phyloP scores from a whole-genome alignment of 2,888 invertebrate genomes.

The Coelinius sp. region DNA sequence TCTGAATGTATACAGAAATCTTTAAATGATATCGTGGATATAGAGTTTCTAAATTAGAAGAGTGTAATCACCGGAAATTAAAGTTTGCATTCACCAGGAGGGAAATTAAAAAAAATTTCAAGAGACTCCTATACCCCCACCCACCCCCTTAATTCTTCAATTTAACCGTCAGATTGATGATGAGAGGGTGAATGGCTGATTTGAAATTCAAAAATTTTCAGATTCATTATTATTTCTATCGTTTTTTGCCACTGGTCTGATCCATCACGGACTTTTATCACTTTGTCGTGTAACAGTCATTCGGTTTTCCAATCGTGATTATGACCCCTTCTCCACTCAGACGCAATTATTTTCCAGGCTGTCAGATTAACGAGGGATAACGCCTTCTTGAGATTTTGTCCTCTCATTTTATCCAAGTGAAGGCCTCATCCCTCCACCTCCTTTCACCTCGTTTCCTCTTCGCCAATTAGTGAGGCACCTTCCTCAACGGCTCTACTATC shows the following conservation, averaged over 20 bases:
- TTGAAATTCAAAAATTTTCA: background rate
- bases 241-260: background rate
- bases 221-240: background rate
- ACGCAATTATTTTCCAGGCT: background rate
- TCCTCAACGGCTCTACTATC: background rate
- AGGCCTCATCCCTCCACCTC: background rate
- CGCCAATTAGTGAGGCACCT: background rate
- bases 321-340: background rate
- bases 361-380: slow-evolving; percentile 10
- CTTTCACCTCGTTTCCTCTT: background rate
- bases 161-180: background rate
- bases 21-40: background rate
- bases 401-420: background rate
- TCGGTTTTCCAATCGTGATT: background rate
- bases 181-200: background rate
- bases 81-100: background rate
- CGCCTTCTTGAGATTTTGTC: slow-evolving; percentile 7
- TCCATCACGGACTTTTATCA: background rate
- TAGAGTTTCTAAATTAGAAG: background rate
- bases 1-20: background rate
- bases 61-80: background rate
- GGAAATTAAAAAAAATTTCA: background rate
- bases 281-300: background rate
- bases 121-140: background rate
- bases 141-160: background rate